Evolutionary conservation across 2,888 invertebrate genomes (phyloP), one percentile per base, ranked within the genome.

Genomic region (Phania funesta): DNA sequence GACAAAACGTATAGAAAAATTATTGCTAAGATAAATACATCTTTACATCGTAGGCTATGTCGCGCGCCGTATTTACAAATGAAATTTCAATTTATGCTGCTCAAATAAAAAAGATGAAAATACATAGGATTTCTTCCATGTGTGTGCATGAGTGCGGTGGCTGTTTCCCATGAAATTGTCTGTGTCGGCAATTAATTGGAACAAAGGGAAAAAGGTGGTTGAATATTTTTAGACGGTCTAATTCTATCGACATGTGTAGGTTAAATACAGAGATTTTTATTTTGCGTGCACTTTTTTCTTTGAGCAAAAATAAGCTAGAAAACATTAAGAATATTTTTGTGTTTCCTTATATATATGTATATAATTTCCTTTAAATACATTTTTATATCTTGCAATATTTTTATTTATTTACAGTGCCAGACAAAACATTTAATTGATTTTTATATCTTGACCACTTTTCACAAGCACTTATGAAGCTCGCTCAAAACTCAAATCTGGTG

Each of bases 181-280:
- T 32, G 11, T 32, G 41, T 18, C 13, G 41, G 8, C 65, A 52
- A 52, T 44, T 70, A 68, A 74, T 52, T 82, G 68, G 74, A 52
- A 24, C 68, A 58, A 48, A 20, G 65, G 75, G 44, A 58, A 44
- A 65, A 44, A 24, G 56, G 68, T 81, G 65, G 44, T 71, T 62
- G 58, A 48, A 32, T 73, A 81, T 81, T 68, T 81, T 81, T 81
- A 68, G 68, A 67, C 26, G 78, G 60, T 74, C 77, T 60, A 68
- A 74, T 52, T 78, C 64, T 68, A 68, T 77, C 74, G 56, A 65
- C 56, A 74, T 74, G 68, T 62, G 73, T 38, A 67, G 58, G 62
- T 52, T 71, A 75, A 44, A 32, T 9, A 41, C 7, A 65, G 3
- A 26, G 24, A 9, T 65, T 67, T 22, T 50, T 35, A 4, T 38